A percentile compares a stretch with the other conserved stretches of the same genome.
Evolutionary conservation across 1,140 invertebrate species (phyloP).

Genomic region (Drosophila oshimai): DNA sequence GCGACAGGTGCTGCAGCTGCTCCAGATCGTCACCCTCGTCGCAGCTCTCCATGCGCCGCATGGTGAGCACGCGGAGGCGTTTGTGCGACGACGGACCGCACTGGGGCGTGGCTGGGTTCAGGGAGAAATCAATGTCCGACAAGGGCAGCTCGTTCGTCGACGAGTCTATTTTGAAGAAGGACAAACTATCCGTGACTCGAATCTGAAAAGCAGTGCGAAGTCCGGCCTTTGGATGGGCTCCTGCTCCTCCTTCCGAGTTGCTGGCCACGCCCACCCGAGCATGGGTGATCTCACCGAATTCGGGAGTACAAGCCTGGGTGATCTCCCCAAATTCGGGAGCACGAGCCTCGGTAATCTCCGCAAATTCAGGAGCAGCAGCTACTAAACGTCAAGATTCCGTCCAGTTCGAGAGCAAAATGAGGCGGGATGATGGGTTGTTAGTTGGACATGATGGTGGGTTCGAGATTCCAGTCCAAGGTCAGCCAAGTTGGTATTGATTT

Average conservation of each 20-base stretch:
- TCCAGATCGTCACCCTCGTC: slow-evolving; percentile 55
- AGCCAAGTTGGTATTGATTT: slow-evolving; percentile 14
- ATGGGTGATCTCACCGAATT: slow-evolving; percentile 51
- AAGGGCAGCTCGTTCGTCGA: slow-evolving; percentile 86
- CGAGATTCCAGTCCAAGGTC: slow-evolving; percentile 18
- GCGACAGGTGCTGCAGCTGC: slow-evolving; percentile 44
- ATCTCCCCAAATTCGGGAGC: background rate
- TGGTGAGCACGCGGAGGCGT: slow-evolving; percentile 58
- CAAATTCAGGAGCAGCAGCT: background rate
- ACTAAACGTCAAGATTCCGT: background rate
- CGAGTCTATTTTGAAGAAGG: slow-evolving; percentile 82
- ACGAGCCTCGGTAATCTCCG: background rate
- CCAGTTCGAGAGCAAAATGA: background rate
- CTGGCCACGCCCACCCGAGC: slow-evolving; percentile 38
- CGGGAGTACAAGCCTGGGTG: slow-evolving; percentile 17
- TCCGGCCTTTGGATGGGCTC: background rate
- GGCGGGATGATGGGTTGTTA: slow-evolving; percentile 4
- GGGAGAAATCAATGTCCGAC: slow-evolving; percentile 83
- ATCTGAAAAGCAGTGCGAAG: slow-evolving; percentile 54
- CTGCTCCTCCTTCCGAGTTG: background rate
- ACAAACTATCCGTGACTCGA: slow-evolving; percentile 70
- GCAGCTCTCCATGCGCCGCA: slow-evolving; percentile 70
- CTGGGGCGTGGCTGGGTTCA: slow-evolving; percentile 67
- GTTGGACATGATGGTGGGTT: background rate
- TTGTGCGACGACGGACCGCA: slow-evolving; percentile 29